These are phyloP conservation scores for Acleris laterana DNA, from an alignment of 2,888 invertebrate species.

Conservation along the genomic window DNA sequence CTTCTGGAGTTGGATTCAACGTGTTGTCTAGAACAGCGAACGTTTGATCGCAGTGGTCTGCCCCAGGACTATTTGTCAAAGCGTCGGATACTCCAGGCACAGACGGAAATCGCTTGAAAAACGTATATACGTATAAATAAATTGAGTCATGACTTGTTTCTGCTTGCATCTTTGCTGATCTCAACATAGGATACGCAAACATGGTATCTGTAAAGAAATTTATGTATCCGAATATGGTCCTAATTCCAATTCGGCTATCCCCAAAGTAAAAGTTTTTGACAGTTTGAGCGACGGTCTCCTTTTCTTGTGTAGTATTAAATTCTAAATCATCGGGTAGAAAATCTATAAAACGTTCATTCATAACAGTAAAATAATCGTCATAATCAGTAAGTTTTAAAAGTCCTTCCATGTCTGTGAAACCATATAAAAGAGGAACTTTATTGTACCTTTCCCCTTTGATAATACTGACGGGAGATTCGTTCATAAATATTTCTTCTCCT, in stretches of 20 bases:
- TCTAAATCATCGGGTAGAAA: constrained; percentile 35
- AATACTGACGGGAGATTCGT: constrained; percentile 25
- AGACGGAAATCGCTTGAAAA: constrained; percentile 10
- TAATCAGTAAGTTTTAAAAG: constrained; percentile 19
- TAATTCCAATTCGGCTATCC: background rate
- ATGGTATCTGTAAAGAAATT: constrained; percentile 6
- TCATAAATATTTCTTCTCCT: constrained; percentile 4
- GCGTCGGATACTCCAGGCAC: constrained; percentile 11
- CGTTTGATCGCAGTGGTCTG: constrained; percentile 50
- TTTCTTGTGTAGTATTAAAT: constrained; percentile 28
- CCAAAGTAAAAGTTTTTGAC: constrained; percentile 5
- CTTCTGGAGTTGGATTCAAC: background rate
- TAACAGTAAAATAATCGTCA: constrained; percentile 27
- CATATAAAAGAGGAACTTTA: constrained; percentile 32
- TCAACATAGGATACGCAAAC: constrained; percentile 11
- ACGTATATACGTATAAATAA: constrained; percentile 2
- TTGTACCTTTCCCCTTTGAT: constrained; percentile 22
- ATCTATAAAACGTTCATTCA: constrained; percentile 36
- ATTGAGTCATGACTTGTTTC: constrained; percentile 1
- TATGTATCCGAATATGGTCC: constrained; percentile 11
- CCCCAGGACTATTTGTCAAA: constrained; percentile 46
- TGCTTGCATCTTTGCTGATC: constrained; percentile 5
- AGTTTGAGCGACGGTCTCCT: constrained; percentile 5
- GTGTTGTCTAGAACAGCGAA: constrained; percentile 43
- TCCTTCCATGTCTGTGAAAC: constrained; percentile 36